Evolutionary conservation across 2,797 vertebrate genomes (phyloP).

Genomic region (Thripadectes ignobilis): DNA sequence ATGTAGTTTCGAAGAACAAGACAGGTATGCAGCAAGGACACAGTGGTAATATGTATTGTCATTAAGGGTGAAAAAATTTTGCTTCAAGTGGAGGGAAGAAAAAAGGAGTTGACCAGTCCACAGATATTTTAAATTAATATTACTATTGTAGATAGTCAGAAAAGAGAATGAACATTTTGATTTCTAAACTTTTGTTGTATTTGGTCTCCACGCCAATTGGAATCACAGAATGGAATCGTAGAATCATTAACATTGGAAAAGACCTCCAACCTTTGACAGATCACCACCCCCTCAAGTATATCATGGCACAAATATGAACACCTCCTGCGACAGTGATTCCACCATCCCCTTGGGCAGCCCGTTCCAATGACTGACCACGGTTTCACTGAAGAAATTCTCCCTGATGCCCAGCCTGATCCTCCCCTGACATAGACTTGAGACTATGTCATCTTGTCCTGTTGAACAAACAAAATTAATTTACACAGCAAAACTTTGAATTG

Average conservation of each 20-base stretch:
- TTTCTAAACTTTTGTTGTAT: background rate
- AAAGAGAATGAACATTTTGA: background rate
- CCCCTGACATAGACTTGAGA: background rate
- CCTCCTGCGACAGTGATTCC: accelerated
- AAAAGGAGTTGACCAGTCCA: accelerated
- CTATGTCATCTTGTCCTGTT: background rate
- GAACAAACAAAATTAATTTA: background rate
- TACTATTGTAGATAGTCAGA: background rate
- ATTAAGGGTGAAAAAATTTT: background rate
- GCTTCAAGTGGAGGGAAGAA: background rate
- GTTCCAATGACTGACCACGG: background rate
- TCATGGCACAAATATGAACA: background rate
- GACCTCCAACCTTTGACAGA: background rate
- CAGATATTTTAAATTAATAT: accelerated
- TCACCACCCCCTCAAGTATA: background rate
- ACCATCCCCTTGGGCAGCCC: too few relatives aligned
- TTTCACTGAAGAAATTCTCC: background rate
- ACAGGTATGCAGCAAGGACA: background rate
- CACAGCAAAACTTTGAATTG: background rate
- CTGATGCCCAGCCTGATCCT: background rate
- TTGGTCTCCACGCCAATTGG: background rate
- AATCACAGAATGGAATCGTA: background rate
- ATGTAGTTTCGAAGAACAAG: background rate
- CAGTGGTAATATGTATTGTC: accelerated
- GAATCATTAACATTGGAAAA: background rate